A percentile compares a stretch with the other conserved stretches of the same genome.
Conservation (phyloP, 2,888 invertebrate genomes). For the Orgyia antiqua region DNA sequence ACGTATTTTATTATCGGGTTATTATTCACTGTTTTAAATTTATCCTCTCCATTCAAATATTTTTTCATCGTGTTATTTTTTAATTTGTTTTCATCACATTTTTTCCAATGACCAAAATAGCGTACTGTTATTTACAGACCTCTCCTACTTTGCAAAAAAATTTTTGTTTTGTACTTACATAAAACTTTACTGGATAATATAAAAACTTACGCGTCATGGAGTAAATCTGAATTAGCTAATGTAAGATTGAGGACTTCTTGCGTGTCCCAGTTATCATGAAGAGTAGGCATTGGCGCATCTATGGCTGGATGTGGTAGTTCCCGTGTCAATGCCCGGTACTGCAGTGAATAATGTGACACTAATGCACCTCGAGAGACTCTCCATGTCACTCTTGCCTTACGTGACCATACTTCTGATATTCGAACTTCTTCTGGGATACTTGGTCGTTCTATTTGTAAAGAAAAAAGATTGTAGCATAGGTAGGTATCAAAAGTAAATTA, state of each 20-base stretch:
- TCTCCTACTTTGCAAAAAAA: too few species aligned
- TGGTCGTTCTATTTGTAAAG: conserved; percentile 51
- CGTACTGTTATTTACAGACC: too few species aligned
- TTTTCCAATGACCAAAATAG: too few species aligned
- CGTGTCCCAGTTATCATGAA: conserved; percentile 62
- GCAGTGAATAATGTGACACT: conserved; percentile 65
- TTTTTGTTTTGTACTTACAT: too few species aligned
- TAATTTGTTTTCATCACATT: too few species aligned
- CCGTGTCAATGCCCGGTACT: conserved; percentile 55
- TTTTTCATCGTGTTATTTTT: too few species aligned
- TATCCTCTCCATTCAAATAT: too few species aligned
- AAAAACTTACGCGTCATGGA: conserved; percentile 69
- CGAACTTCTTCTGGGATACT: conserved; percentile 66
- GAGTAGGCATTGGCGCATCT: conserved; percentile 55
- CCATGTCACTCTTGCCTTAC: conserved; percentile 66
- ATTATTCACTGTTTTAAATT: too few species aligned
- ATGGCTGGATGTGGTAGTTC: conserved; percentile 52
- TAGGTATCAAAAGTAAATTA: conserved; percentile 1
- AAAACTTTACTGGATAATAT: too few species aligned
- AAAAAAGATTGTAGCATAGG: conserved; percentile 1
- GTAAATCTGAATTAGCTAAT: conserved; percentile 61
- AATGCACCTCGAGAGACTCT: conserved; percentile 56
- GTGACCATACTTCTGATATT: conserved; percentile 68
- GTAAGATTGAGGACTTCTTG: conserved; percentile 64
- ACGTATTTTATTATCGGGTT: too few species aligned